Evolutionary conservation across 2,113 vertebrate species (phyloP), one percentile per base, ranked within the genome.

Genomic region (Tautogolabrus adspersus): DNA sequence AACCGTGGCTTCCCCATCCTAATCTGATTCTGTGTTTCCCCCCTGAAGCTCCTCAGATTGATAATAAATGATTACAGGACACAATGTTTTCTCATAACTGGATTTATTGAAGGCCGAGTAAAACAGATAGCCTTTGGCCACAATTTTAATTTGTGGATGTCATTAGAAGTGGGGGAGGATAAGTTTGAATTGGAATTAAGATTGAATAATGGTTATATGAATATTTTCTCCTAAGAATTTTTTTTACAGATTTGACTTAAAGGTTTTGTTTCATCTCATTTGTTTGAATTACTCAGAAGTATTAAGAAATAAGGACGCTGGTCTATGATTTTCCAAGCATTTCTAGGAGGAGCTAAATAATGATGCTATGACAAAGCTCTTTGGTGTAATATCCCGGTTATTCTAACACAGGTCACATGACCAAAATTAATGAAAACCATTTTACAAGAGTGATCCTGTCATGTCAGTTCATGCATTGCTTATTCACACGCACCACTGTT

Each of bases 61-160:
- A 92, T 93, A 94, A 95, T 94, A 94, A 95, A 95, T 92, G 91
- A 94, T 94, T 95, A 82, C 83, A 90, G 84, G 79, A 87, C 86
- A 78, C 66, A 42, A 80, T 78, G 71, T 56, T 22, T 85, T 87
- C 79, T 85, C 71, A 90, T 88, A 89, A 88, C 66, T 72, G 76
- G 67, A 87, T 89, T 84, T 82, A 69, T 69, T 58, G 72, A 81
- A 74, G 77, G 61, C 60, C 54, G 73, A 82, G 76, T 84, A 69
- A 85, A 87, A 83, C 71, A 74, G 69, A 83, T 70, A 66, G 87
- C 91, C 86, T 75, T 54, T 65, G 76, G 87, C 68, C 66, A 82
- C 55, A 55, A 22, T 82, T 74, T 69, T 76, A 87, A 85, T 85
- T 76, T 72, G 59, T 78, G 44, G 69, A 66, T 80, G 46, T 76